Conservation (phyloP, 1,140 invertebrate genomes). For the Procambarus virginalis region DNA sequence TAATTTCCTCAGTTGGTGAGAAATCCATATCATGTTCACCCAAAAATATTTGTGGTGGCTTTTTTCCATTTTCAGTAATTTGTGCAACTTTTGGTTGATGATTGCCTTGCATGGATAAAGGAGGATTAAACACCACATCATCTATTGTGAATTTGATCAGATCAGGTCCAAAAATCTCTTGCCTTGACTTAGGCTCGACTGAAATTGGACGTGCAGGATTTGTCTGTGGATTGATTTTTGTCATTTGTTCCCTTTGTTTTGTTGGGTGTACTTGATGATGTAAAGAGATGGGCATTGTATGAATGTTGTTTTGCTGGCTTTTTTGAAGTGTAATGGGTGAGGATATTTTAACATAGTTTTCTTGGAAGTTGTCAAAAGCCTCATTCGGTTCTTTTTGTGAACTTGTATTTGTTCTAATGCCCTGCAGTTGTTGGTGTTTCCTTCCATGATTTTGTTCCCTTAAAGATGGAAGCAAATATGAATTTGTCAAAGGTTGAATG, state of each 20-base stretch:
- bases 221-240: not conserved
- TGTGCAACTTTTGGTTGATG: not conserved
- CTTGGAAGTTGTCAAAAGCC: not conserved
- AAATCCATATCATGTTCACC: constrained; percentile 1
- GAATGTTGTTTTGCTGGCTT: not conserved
- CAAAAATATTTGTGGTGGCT: not conserved
- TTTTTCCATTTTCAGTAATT: not conserved
- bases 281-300: not conserved
- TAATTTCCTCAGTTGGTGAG: not conserved
- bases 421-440: not conserved
- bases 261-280: not conserved
- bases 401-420: not conserved
- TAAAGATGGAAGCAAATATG: not conserved
- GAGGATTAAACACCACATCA: constrained; percentile 13
- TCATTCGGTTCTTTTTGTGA: not conserved
- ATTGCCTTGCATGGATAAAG: not conserved
- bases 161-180: not conserved
- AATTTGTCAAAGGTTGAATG: not conserved
- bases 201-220: constrained; percentile 16
- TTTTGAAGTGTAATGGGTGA: not conserved
- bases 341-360: not conserved
- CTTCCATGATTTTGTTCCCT: not conserved
- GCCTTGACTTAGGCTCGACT: not conserved
- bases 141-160: constrained; percentile 51
- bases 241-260: not conserved